phyloP scores from a whole-genome alignment of 1,140 invertebrate genomes.

The Apis mellifera region DNA sequence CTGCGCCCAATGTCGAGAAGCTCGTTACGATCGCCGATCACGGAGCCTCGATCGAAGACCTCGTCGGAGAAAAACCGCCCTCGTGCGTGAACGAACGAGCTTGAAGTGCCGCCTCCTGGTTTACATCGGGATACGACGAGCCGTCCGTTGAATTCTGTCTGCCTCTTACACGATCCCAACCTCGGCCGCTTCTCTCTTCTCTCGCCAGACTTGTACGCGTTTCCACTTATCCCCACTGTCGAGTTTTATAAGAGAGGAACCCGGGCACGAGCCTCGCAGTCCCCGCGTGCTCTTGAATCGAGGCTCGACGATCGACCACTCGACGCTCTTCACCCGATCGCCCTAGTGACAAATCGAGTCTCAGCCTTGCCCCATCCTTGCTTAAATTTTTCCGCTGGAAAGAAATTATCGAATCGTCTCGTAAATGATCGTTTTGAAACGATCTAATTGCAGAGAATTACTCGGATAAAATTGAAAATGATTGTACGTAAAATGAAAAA shows the following conservation, averaged over 20 bases:
- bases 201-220: slow-evolving; percentile 39
- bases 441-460: too few relatives aligned
- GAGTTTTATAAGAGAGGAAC: not conserved
- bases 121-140: slow-evolving; percentile 32
- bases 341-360: not conserved
- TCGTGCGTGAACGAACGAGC: slow-evolving; percentile 38
- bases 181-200: slow-evolving; percentile 49
- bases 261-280: slow-evolving; percentile 10
- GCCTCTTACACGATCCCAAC: slow-evolving; percentile 2
- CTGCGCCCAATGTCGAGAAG: not conserved
- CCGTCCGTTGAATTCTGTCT: slow-evolving; percentile 15
- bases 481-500: too few relatives aligned
- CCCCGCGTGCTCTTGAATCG: slow-evolving; percentile 1
- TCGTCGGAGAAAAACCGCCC: slow-evolving; percentile 31
- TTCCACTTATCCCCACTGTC: slow-evolving; percentile 50
- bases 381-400: not conserved
- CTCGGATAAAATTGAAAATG: too few relatives aligned
- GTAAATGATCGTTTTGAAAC: too few relatives aligned
- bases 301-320: not conserved
- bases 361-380: not conserved
- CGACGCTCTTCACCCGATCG: not conserved
- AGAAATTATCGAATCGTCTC: too few relatives aligned
- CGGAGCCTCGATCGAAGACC: not conserved
- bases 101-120: slow-evolving; percentile 38
- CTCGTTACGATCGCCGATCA: slow-evolving; percentile 12